These are phyloP conservation scores for Falco novaeseelandiae DNA, from an alignment of 2,797 vertebrate genomes.

Conservation along the genomic window DNA sequence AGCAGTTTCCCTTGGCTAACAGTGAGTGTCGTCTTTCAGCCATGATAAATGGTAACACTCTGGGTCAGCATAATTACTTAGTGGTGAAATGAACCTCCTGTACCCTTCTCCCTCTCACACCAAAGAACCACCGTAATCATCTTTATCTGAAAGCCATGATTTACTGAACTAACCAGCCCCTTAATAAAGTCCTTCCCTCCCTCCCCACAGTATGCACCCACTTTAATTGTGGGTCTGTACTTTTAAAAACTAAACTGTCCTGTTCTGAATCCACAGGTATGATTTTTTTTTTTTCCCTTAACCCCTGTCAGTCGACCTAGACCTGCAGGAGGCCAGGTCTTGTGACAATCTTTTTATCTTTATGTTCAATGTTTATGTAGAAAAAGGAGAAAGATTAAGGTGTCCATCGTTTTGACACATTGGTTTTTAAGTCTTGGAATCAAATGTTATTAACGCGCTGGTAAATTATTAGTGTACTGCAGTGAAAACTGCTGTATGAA, in stretches of 20 bases:
- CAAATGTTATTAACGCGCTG: background rate
- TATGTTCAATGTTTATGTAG: background rate
- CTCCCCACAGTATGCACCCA: background rate
- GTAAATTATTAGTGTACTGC: slow-evolving; percentile 6
- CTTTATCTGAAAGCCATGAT: slow-evolving; percentile 76
- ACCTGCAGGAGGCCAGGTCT: slow-evolving; percentile 63
- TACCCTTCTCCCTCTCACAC: slow-evolving; percentile 65
- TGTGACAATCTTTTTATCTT: slow-evolving; percentile 73
- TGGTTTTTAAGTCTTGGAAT: background rate
- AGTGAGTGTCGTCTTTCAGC: slow-evolving; percentile 90
- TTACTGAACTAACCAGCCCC: slow-evolving; percentile 75
- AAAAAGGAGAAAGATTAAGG: background rate
- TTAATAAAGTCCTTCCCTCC: slow-evolving; percentile 31
- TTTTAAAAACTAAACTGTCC: background rate
- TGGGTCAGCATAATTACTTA: slow-evolving; percentile 91
- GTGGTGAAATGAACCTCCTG: slow-evolving; percentile 89
- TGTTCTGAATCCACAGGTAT: background rate
- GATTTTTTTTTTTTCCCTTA: background rate
- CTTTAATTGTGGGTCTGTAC: slow-evolving; percentile 5
- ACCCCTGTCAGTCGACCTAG: slow-evolving; percentile 59
- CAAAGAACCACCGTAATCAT: slow-evolving; percentile 61
- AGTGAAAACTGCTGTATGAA: background rate
- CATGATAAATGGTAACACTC: slow-evolving; percentile 91
- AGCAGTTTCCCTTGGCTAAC: slow-evolving; percentile 93
- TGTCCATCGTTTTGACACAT: background rate